Evolutionary conservation across 2,113 vertebrate genomes (phyloP), one percentile per base, ranked within the genome.

Genomic region (Pluvialis apricaria): DNA sequence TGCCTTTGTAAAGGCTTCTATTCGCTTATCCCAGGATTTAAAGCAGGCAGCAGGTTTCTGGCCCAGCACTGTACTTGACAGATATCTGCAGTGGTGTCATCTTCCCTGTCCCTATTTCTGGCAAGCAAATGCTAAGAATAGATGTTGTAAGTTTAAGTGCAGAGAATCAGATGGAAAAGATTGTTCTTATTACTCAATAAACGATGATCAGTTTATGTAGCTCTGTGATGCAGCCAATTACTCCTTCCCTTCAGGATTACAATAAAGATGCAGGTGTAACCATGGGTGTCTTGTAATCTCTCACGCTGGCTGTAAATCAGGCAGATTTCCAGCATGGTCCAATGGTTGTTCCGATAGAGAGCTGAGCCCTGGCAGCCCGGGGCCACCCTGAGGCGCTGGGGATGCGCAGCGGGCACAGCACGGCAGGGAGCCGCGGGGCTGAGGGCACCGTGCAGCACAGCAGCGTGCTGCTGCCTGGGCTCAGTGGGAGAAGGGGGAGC

Each of bases 301-400:
- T 34, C 22, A 1, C 0, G 2, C 2, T 45, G 51, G 80, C 66
- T 47, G 65, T 15, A 14, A 45, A 54, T 9, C 1, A 4, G 42
- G 62, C 54, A 60, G 19, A 5, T 38, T 71, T 57, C 49, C 64
- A 40, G 16, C 0, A 1, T 2, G 66, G 47, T 11, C 66, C 49
- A 16, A 3, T 0, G 62, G 11, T 15, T 15, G 19, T 8, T 84
- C 13, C 26, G 57, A 15, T 1, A 6, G 5, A 58, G 42, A 88
- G 49, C 90, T 1, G 26, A 89, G 86, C 34, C 65, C 73, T 22
- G 62, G 61, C 86, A 61, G 49, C 22, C 49, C 12, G 22, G 49
- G 49, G 5, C 4, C 57, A 21, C 5, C 49, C 68, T 15, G 17
- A 24, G 32, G 5, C 2, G 6, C 49, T 6, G 3, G 5, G 36